Evolutionary conservation across 2,888 invertebrate species (phyloP).

Genomic region (Heliconius erato): DNA sequence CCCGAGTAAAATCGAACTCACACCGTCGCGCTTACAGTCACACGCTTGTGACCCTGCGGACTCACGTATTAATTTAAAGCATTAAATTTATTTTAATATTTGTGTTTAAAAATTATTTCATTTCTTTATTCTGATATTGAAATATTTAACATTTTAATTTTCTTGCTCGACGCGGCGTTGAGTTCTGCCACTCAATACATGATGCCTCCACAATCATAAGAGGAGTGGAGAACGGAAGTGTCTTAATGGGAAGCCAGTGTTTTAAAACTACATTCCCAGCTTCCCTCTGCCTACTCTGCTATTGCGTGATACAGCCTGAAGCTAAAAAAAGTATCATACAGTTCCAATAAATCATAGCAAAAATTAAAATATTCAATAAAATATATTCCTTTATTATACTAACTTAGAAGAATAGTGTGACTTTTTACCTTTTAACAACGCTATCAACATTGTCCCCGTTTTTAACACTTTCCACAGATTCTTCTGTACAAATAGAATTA

Average conservation of each 20-base stretch:
- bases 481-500: background rate
- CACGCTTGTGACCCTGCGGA: too few species aligned
- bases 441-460: background rate
- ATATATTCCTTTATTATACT: background rate
- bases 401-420: background rate
- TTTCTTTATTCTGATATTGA: too few species aligned
- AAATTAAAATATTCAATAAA: background rate
- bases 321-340: background rate
- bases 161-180: too few species aligned
- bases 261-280: background rate
- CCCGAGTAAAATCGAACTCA: too few species aligned
- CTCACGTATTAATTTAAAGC: too few species aligned
- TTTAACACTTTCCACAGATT: background rate
- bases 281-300: background rate
- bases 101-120: too few species aligned
- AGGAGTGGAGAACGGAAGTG: background rate
- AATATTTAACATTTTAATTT: too few species aligned
- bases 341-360: too few species aligned
- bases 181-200: too few species aligned
- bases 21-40: too few species aligned
- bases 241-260: background rate
- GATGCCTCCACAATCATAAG: too few species aligned
- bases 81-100: too few species aligned
- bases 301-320: background rate
- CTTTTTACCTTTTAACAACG: conserved; percentile 36